phyloP scores from a whole-genome alignment of 2,113 vertebrate genomes.

The Oxyura jamaicensis region DNA sequence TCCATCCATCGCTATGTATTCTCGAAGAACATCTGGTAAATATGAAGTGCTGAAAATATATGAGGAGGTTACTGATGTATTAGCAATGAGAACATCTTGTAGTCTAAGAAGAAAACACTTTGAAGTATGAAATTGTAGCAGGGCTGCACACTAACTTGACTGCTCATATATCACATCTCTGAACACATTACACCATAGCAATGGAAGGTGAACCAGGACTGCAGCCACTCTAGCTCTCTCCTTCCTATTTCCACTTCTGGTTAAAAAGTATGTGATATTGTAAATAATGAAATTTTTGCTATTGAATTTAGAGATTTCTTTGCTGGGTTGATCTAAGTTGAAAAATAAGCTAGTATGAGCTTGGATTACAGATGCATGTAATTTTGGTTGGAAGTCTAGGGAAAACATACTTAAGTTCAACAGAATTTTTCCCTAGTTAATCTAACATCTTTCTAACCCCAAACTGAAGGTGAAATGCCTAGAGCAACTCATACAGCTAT shows the following conservation, averaged over 20 bases:
- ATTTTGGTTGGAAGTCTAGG: background rate
- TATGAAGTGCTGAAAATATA: background rate
- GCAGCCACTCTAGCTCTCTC: background rate
- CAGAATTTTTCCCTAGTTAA: background rate
- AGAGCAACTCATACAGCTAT: background rate
- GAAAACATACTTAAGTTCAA: background rate
- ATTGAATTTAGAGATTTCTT: background rate
- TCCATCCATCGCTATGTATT: background rate
- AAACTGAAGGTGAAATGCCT: background rate
- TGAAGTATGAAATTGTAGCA: background rate
- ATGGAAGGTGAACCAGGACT: background rate
- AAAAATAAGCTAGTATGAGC: background rate
- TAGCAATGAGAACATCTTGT: constrained; percentile 3
- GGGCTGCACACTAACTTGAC: background rate
- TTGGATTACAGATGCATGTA: background rate
- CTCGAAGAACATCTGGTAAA: background rate
- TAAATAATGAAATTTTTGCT: background rate
- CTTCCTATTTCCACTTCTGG: background rate
- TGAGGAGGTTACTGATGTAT: background rate
- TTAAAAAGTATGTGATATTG: background rate
- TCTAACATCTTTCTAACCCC: background rate
- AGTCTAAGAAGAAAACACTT: background rate
- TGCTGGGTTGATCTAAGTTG: background rate
- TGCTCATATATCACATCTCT: background rate
- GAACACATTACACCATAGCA: background rate